Conservation (phyloP, 1,140 invertebrate species). For the Solenopsis fugax region DNA sequence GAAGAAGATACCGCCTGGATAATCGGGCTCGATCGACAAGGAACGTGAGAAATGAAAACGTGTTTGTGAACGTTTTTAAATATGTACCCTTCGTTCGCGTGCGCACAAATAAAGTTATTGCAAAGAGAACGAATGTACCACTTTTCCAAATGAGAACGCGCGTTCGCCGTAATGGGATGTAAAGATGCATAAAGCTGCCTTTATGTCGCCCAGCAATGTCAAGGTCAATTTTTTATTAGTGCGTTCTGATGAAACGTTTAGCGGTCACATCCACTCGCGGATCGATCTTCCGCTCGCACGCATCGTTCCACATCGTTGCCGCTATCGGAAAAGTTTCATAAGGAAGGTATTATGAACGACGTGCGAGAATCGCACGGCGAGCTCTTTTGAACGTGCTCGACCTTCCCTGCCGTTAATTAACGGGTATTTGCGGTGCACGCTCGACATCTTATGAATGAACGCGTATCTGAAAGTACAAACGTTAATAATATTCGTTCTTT, state of each 20-base stretch:
- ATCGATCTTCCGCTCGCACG: constrained; percentile 57
- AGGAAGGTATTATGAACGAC: constrained; percentile 14
- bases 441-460: neutral
- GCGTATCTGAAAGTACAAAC: constrained; percentile 10
- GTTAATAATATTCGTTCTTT: neutral
- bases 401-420: constrained; percentile 20
- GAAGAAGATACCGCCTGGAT: constrained; percentile 81
- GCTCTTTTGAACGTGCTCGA: neutral
- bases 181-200: constrained; percentile 14
- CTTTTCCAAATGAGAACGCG: neutral
- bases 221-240: constrained; percentile 48
- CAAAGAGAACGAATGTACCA: neutral
- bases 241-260: constrained; percentile 53
- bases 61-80: neutral
- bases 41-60: constrained; percentile 34
- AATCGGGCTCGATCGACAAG: constrained; percentile 68
- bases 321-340: constrained; percentile 45
- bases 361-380: constrained; percentile 12
- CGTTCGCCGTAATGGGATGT: neutral
- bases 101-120: neutral
- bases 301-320: constrained; percentile 55
- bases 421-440: neutral
- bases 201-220: constrained; percentile 33
- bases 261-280: constrained; percentile 23
- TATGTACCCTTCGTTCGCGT: neutral